Conservation (phyloP, 2,797 vertebrate genomes). For the Clarias laeviceps region DNA sequence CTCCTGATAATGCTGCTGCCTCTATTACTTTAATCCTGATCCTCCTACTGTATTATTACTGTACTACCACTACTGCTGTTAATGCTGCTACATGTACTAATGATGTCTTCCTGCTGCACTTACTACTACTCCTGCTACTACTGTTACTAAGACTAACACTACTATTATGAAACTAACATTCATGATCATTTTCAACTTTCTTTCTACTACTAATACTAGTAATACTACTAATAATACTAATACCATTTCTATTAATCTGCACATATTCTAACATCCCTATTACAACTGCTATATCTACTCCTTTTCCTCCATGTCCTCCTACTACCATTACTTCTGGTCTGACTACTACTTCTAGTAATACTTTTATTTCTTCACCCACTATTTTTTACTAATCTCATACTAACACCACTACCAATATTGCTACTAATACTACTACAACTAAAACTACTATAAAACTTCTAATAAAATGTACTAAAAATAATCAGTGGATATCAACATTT, state of each 20-base stretch:
- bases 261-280: too few relatives aligned
- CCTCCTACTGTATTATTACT: too few relatives aligned
- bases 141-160: background rate
- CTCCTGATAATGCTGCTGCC: background rate
- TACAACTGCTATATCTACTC: too few relatives aligned
- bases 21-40: background rate
- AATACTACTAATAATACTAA: background rate
- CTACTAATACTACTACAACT: background rate
- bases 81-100: background rate
- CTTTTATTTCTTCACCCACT: too few relatives aligned
- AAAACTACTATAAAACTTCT: background rate
- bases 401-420: background rate
- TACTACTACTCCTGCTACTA: background rate
- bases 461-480: background rate
- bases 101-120: background rate
- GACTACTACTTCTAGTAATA: too few relatives aligned
- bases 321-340: too few relatives aligned
- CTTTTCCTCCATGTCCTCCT: too few relatives aligned
- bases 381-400: background rate
- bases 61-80: background rate
- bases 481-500: background rate
- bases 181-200: too few relatives aligned
- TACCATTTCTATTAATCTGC: too few relatives aligned
- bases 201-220: background rate
- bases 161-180: too few relatives aligned